phyloP scores from a whole-genome alignment of 37 sponge, comb jelly and placozoan species.

The Corticium candelabrum region DNA sequence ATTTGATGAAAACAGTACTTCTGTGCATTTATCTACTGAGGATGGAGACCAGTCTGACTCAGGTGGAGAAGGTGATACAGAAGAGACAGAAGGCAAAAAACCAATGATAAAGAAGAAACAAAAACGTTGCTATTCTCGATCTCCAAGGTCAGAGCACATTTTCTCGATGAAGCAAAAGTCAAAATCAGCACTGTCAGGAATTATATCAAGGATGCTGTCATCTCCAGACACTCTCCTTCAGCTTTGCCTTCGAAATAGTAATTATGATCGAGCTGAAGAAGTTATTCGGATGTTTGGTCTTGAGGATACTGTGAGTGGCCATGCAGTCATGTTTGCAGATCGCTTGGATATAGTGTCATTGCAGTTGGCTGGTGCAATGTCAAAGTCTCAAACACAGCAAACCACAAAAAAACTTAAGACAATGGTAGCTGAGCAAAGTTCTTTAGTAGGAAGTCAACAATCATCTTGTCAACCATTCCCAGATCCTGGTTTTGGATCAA shows the following conservation, averaged over 20 bases:
- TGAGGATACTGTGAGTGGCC: constrained; percentile 49
- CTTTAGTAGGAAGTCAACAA: background rate
- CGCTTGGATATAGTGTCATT: constrained; percentile 29
- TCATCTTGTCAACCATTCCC: background rate
- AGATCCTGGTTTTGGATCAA: background rate
- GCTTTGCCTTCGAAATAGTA: constrained; percentile 56
- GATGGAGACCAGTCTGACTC: constrained; percentile 23
- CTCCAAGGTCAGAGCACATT: background rate
- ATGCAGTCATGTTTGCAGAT: constrained; percentile 61
- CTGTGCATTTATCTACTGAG: too few relatives aligned
- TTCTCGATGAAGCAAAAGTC: background rate
- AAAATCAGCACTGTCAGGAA: background rate
- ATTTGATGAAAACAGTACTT: constrained; percentile 9
- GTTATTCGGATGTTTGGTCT: constrained; percentile 67
- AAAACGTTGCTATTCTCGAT: background rate
- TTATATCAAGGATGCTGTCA: constrained; percentile 69
- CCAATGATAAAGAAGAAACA: background rate
- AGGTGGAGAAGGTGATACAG: constrained; percentile 54
- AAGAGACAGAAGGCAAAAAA: constrained; percentile 16
- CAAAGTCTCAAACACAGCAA: background rate
- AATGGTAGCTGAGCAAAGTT: background rate
- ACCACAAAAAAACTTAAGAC: background rate
- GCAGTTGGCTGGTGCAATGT: constrained; percentile 25
- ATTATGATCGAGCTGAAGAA: constrained; percentile 61
- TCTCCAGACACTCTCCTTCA: constrained; percentile 68